Conservation (phyloP, 2,888 invertebrate genomes). For the Drosophila kanekoi region DNA sequence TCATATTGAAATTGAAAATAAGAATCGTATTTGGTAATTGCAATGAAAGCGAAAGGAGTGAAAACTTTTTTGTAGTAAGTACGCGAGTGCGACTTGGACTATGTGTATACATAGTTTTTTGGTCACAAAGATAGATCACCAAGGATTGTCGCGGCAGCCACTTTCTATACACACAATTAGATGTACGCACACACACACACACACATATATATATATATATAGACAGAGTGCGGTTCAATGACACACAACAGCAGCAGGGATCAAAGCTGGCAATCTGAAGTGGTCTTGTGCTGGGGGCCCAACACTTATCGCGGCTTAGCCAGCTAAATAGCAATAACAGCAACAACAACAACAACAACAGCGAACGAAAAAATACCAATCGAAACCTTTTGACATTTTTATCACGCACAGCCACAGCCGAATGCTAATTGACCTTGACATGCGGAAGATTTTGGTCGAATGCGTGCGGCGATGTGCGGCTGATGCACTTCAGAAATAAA, state of each 20-base stretch:
- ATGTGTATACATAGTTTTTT: conserved; percentile 53
- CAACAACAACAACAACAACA: conserved; percentile 39
- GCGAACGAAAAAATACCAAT: conserved; percentile 63
- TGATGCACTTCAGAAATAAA: conserved; percentile 62
- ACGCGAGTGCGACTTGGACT: conserved; percentile 30
- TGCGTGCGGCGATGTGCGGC: conserved; percentile 36
- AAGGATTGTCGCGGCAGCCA: conserved; percentile 67
- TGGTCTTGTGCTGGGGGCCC: conserved; percentile 55
- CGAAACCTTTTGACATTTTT: conserved; percentile 80
- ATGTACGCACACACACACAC: conserved; percentile 10
- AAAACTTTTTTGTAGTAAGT: conserved; percentile 66
- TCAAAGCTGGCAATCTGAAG: conserved; percentile 50
- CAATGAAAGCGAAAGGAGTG: conserved; percentile 80
- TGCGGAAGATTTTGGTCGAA: conserved; percentile 71
- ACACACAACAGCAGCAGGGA: conserved; percentile 48
- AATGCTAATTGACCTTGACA: conserved; percentile 80
- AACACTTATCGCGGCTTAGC: conserved; percentile 72
- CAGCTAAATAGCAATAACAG: conserved; percentile 69
- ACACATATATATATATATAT: conserved; percentile 10
- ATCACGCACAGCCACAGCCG: conserved; percentile 67
- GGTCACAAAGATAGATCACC: conserved; percentile 79
- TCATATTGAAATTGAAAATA: conserved; percentile 81
- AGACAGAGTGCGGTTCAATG: conserved; percentile 47
- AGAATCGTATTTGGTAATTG: conserved; percentile 80
- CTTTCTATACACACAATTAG: conserved; percentile 63